These are phyloP conservation scores for Mylabris phalerata DNA, from an alignment of 1,140 invertebrate genomes.

Conservation along the genomic window DNA sequence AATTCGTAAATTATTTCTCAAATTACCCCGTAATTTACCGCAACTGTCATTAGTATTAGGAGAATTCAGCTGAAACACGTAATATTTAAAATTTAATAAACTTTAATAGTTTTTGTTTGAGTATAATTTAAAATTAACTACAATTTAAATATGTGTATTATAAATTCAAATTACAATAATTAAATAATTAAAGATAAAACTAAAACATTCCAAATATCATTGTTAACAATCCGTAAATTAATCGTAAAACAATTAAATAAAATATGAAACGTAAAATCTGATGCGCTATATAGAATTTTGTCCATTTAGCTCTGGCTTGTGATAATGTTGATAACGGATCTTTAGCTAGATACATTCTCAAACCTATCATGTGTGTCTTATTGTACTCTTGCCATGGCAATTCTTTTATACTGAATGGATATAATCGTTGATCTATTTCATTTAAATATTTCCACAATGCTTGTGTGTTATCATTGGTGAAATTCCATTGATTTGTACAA, in stretches of 20 bases:
- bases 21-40: too few relatives aligned
- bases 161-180: too few relatives aligned
- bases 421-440: slow-evolving; percentile 49
- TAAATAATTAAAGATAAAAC: too few relatives aligned
- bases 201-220: neutral
- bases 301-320: slow-evolving; percentile 52
- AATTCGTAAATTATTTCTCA: too few relatives aligned
- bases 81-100: too few relatives aligned
- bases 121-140: too few relatives aligned
- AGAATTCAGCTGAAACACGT: too few relatives aligned
- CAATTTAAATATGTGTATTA: too few relatives aligned
- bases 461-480: slow-evolving; percentile 53
- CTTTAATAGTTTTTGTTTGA: too few relatives aligned
- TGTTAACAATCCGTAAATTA: neutral
- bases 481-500: slow-evolving; percentile 58
- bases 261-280: slow-evolving; percentile 3
- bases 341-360: slow-evolving; percentile 63
- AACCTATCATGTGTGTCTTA: slow-evolving; percentile 54
- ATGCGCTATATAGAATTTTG: slow-evolving; percentile 37
- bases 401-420: slow-evolving; percentile 51
- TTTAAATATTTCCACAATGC: slow-evolving; percentile 47
- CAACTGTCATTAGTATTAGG: too few relatives aligned
- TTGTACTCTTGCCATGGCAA: slow-evolving; percentile 55
- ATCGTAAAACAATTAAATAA: neutral
- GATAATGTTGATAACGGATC: slow-evolving; percentile 61